phyloP scores from a whole-genome alignment of 2,888 invertebrate species.

The Gonocerus acuteangulatus region DNA sequence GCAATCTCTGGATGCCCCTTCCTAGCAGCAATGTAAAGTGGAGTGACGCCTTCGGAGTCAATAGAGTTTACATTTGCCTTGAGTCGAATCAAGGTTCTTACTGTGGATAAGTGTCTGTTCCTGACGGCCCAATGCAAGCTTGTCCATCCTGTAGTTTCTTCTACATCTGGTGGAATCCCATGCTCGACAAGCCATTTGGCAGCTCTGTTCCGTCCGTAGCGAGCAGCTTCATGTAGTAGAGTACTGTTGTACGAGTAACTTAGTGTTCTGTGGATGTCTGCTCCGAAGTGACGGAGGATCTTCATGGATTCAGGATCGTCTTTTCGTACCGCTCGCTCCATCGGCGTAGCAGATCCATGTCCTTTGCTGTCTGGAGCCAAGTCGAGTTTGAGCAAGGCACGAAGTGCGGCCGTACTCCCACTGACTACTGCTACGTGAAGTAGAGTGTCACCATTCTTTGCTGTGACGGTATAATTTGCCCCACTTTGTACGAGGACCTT shows the following conservation, averaged over 20 bases:
- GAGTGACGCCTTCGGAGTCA: background rate
- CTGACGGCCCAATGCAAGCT: background rate
- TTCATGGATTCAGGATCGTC: background rate
- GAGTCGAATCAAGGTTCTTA: background rate
- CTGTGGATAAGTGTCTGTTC: background rate
- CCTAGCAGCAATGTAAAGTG: background rate
- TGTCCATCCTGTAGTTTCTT: background rate
- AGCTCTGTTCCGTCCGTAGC: background rate
- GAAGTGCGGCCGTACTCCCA: background rate
- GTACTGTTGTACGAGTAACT: background rate
- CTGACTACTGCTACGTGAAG: background rate
- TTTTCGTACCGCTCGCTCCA: background rate
- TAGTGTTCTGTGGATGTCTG: background rate
- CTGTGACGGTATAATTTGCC: background rate
- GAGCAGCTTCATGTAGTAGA: background rate
- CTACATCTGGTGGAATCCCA: background rate
- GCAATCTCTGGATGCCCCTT: background rate
- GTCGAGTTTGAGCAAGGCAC: background rate
- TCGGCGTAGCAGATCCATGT: background rate
- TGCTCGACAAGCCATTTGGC: background rate
- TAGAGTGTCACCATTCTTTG: background rate
- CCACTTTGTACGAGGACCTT: background rate
- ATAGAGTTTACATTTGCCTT: background rate
- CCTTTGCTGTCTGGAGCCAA: background rate
- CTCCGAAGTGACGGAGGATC: background rate